Conservation (phyloP, 2,797 vertebrate species). For the Etheostoma nigrum region DNA sequence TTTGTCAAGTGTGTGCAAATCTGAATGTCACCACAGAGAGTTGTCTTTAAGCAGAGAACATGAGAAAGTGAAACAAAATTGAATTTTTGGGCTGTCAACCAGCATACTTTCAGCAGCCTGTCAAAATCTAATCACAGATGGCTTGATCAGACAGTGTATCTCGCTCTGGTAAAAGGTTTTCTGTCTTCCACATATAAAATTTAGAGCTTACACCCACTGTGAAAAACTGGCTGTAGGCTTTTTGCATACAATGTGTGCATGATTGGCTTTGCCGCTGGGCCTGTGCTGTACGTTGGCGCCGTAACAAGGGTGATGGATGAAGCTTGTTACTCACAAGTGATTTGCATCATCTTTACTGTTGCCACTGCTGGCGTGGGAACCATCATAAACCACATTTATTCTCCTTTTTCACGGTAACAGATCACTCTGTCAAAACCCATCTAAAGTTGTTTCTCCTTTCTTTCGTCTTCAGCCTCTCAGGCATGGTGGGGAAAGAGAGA, state of each 20-base stretch:
- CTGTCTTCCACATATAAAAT: constrained; percentile 58
- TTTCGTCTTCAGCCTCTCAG: constrained; percentile 58
- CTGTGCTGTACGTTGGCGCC: constrained; percentile 38
- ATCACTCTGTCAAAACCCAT: constrained; percentile 57
- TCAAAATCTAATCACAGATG: constrained; percentile 77
- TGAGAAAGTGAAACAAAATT: constrained; percentile 68
- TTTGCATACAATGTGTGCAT: constrained; percentile 61
- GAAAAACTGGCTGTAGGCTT: constrained; percentile 59
- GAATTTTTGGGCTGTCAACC: constrained; percentile 71
- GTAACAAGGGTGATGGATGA: constrained; percentile 80
- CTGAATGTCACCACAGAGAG: constrained; percentile 51
- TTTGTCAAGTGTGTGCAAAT: constrained; percentile 50
- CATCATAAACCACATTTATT: constrained; percentile 31
- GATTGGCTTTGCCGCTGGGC: constrained; percentile 56
- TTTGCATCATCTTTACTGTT: constrained; percentile 80
- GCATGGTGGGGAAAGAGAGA: constrained; percentile 19
- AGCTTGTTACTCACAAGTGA: constrained; percentile 74
- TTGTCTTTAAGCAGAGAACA: constrained; percentile 56
- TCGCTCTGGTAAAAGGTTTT: constrained; percentile 59
- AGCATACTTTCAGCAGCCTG: constrained; percentile 57
- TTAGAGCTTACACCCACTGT: constrained; percentile 64
- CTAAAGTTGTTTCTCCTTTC: constrained; percentile 47
- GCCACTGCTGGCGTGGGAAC: constrained; percentile 51
- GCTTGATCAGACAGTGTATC: constrained; percentile 65
- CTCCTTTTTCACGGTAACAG: constrained; percentile 35